Conservation (phyloP, 2,888 invertebrate genomes). For the Synanthedon formicaeformis region DNA sequence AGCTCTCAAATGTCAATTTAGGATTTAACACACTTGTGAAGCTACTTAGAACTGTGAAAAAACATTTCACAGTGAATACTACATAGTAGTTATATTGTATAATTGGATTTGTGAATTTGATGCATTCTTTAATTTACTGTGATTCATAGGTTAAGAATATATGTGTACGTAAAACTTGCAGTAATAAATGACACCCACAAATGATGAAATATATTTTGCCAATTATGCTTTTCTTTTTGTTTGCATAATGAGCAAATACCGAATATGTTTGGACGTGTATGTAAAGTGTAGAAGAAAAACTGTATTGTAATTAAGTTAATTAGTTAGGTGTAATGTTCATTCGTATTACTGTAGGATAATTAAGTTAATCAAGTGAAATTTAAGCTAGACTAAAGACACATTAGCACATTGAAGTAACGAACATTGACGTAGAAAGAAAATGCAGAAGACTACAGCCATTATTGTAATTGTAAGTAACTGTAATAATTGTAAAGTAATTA, state of each 20-base stretch:
- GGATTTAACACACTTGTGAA: too few relatives aligned
- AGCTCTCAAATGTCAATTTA: too few relatives aligned
- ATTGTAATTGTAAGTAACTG: constrained; percentile 5
- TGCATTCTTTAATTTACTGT: too few relatives aligned
- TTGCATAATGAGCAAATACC: constrained; percentile 69
- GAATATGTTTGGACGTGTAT: constrained; percentile 34
- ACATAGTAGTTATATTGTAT: too few relatives aligned
- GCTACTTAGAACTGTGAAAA: too few relatives aligned
- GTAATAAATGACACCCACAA: constrained; percentile 64
- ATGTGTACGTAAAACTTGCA: neutral
- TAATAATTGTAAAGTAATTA: neutral
- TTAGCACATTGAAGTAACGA: constrained; percentile 19
- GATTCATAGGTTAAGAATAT: too few relatives aligned
- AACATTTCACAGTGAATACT: too few relatives aligned
- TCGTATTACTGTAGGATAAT: neutral
- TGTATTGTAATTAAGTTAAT: neutral
- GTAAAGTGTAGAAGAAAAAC: constrained; percentile 24
- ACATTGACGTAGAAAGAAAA: constrained; percentile 21
- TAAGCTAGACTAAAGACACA: constrained; percentile 9
- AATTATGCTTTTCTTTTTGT: constrained; percentile 55
- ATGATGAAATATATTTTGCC: constrained; percentile 39
- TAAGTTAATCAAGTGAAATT: neutral
- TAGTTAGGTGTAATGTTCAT: neutral
- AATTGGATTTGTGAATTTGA: too few relatives aligned
- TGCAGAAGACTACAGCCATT: constrained; percentile 7